These are phyloP conservation scores for Leucoptera coffeella DNA, from an alignment of 2,888 invertebrate species.

Conservation along the genomic window DNA sequence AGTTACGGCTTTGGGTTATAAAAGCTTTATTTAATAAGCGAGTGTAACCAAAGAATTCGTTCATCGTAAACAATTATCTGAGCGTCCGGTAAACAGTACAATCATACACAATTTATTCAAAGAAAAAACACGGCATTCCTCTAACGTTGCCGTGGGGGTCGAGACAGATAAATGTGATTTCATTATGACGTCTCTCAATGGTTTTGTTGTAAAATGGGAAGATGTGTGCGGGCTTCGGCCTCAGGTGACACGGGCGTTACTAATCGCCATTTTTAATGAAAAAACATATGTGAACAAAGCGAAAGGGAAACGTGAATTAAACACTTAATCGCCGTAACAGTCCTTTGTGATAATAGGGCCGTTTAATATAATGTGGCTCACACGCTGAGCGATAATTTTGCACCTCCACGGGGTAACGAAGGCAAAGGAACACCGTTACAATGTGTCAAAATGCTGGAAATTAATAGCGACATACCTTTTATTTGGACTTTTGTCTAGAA, in stretches of 20 bases:
- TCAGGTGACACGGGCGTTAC: conserved; percentile 45
- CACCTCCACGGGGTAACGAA: conserved; percentile 23
- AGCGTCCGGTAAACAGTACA: too few species aligned
- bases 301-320: conserved; percentile 26
- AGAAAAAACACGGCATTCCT: too few species aligned
- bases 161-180: too few species aligned
- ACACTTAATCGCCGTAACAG: conserved; percentile 17
- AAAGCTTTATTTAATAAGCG: too few species aligned
- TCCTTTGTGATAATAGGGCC: conserved; percentile 13
- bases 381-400: conserved; percentile 39
- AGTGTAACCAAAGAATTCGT: too few species aligned
- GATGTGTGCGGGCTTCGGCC: conserved; percentile 36
- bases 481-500: conserved; percentile 36
- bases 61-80: too few species aligned
- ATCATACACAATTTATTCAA: too few species aligned
- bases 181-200: conserved; percentile 1
- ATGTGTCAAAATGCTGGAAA: conserved; percentile 41
- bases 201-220: conserved; percentile 1
- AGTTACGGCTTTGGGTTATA: too few species aligned
- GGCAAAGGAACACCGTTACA: conserved; percentile 35
- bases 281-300: conserved; percentile 18
- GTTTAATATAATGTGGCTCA: conserved; percentile 15
- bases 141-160: too few species aligned
- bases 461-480: conserved; percentile 44
- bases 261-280: conserved; percentile 24